Percentiles rank a stretch among this genome's conserved stretches.
These are phyloP conservation scores for Gibbula magus DNA, from an alignment of 2,888 invertebrate genomes.

Conservation along the genomic window DNA sequence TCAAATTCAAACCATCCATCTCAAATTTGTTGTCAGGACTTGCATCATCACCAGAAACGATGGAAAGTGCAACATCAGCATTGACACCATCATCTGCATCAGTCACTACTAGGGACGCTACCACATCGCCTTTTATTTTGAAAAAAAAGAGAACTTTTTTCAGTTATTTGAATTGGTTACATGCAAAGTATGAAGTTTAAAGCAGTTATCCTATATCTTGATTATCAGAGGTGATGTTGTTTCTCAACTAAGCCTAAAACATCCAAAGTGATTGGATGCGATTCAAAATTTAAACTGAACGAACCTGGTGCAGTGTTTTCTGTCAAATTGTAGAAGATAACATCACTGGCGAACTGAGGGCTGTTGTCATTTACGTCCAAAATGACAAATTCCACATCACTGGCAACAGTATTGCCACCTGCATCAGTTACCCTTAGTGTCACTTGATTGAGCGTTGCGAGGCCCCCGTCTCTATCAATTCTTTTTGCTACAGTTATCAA, in stretches of 20 bases:
- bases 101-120: background rate
- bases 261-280: no score
- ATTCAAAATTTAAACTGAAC: no score
- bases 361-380: conserved; percentile 3
- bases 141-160: no score
- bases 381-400: background rate
- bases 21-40: conserved; percentile 1
- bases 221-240: no score
- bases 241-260: no score
- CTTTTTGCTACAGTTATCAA: background rate
- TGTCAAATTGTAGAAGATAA: background rate
- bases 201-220: no score
- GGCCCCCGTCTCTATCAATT: background rate
- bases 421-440: background rate
- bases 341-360: background rate
- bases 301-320: background rate
- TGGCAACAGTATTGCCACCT: no score
- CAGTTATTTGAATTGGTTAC: no score
- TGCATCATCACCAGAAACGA: background rate
- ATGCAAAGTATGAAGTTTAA: no score
- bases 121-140: background rate
- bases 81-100: conserved; percentile 4
- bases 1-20: conserved; percentile 5
- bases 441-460: background rate
- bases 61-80: background rate